A percentile compares a stretch with the other conserved stretches of the same genome.
Conservation (phyloP, 2,113 vertebrate genomes). For the Ceyx margarethae region DNA sequence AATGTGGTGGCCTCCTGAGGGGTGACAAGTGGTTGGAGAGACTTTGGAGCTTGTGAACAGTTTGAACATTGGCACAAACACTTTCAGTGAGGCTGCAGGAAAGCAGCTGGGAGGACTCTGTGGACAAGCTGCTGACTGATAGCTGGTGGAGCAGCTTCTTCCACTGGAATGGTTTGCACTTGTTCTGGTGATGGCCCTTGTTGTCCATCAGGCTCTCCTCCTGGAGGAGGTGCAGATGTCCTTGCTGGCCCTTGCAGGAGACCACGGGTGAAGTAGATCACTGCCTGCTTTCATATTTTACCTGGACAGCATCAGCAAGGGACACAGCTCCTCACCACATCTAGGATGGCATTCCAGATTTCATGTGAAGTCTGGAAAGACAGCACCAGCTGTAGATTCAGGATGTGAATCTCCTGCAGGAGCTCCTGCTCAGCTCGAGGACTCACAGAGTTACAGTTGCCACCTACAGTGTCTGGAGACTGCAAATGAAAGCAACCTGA, state of each 20-base stretch:
- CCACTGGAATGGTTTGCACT: not conserved
- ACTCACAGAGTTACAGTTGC: not conserved
- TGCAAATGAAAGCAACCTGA: not conserved
- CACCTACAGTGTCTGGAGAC: not conserved
- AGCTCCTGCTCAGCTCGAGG: not conserved
- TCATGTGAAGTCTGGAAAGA: not conserved
- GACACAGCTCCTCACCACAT: not conserved
- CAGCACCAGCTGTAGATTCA: not conserved
- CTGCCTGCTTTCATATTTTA: not conserved
- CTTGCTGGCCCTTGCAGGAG: not conserved
- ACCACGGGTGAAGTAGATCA: not conserved
- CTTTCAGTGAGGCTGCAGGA: no score
- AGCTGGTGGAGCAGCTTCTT: not conserved
- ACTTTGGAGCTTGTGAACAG: not conserved
- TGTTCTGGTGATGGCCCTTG: not conserved
- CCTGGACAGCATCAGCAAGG: not conserved
- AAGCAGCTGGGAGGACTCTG: not conserved
- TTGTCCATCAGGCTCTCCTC: not conserved
- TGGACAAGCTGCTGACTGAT: not conserved
- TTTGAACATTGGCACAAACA: not conserved
- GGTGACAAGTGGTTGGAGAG: not conserved
- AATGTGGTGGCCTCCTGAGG: not conserved
- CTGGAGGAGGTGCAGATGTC: not conserved
- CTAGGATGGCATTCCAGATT: not conserved
- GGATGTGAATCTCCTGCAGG: not conserved